Evolutionary conservation across 2,797 vertebrate species (phyloP).

Genomic region (Ciconia nigra): DNA sequence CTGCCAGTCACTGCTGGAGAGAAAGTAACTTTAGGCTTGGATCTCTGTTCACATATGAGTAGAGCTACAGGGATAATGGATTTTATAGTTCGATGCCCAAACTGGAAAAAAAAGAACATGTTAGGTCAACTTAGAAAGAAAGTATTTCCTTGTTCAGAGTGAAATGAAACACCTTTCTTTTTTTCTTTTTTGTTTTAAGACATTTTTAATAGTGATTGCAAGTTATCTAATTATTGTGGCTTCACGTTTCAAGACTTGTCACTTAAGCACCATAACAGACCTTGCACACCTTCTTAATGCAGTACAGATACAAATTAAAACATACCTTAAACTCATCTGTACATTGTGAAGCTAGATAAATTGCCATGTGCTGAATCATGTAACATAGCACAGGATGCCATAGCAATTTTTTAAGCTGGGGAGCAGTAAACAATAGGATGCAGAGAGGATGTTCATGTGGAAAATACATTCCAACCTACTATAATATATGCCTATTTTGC

Average conservation of each 20-base stretch:
- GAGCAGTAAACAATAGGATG: neutral
- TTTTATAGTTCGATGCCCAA: neutral
- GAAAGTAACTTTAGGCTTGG: neutral
- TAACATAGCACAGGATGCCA: neutral
- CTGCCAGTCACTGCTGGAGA: neutral
- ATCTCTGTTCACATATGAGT: neutral
- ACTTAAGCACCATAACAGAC: neutral
- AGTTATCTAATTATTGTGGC: neutral
- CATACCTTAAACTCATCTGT: neutral
- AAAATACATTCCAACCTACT: neutral
- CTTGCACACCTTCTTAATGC: neutral
- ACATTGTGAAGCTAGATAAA: neutral
- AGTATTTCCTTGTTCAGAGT: neutral
- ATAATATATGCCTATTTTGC: neutral
- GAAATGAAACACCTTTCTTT: neutral
- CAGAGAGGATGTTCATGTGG: neutral
- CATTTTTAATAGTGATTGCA: neutral
- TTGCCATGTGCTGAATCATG: accelerated
- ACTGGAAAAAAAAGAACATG: neutral
- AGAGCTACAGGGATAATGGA: neutral
- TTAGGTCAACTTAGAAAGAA: neutral
- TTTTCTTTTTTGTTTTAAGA: accelerated
- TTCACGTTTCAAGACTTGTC: neutral
- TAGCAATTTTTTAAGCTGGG: neutral
- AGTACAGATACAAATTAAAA: neutral